These are phyloP conservation scores for Oxyteleia sp. DNA, from an alignment of 2,888 invertebrate genomes.

Conservation along the genomic window DNA sequence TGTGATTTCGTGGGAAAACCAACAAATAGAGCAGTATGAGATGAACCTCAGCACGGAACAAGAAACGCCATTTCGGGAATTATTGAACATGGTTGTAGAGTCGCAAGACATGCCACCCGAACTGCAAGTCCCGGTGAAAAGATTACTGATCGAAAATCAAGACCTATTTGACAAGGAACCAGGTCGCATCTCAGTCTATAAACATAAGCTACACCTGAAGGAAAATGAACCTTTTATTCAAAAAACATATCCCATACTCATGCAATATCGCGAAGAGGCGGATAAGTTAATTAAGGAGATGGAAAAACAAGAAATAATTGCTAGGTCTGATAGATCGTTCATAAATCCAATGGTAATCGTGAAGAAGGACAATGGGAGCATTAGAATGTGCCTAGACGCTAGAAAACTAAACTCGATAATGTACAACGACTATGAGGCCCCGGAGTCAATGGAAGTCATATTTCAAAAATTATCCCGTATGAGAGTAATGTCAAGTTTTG, in stretches of 20 bases:
- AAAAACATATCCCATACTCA: constrained; percentile 11
- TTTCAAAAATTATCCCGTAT: constrained; percentile 9
- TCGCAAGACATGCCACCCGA: too few species aligned
- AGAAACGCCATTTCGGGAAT: not conserved
- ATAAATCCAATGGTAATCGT: constrained; percentile 23
- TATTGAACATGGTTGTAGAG: too few species aligned
- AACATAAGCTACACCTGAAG: constrained; percentile 12
- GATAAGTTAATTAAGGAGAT: not conserved
- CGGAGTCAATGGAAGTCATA: constrained; percentile 13
- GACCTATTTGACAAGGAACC: not conserved
- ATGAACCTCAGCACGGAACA: not conserved
- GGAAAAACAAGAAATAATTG: not conserved
- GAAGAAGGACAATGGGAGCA: not conserved
- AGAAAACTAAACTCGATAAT: constrained; percentile 10
- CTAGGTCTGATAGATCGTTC: constrained; percentile 1
- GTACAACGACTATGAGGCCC: constrained; percentile 16
- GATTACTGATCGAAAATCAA: not conserved
- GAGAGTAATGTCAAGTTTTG: constrained; percentile 2
- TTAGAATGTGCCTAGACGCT: constrained; percentile 18
- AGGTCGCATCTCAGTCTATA: not conserved
- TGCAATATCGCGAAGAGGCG: constrained; percentile 13
- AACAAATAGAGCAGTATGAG: not conserved
- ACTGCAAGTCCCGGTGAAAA: too few species aligned
- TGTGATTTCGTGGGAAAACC: not conserved
- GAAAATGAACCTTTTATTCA: constrained; percentile 3